Percentiles rank a stretch among this genome's conserved stretches.
phyloP scores from a whole-genome alignment of 2,113 vertebrate species.

The Dendropsophus ebraccatus region DNA sequence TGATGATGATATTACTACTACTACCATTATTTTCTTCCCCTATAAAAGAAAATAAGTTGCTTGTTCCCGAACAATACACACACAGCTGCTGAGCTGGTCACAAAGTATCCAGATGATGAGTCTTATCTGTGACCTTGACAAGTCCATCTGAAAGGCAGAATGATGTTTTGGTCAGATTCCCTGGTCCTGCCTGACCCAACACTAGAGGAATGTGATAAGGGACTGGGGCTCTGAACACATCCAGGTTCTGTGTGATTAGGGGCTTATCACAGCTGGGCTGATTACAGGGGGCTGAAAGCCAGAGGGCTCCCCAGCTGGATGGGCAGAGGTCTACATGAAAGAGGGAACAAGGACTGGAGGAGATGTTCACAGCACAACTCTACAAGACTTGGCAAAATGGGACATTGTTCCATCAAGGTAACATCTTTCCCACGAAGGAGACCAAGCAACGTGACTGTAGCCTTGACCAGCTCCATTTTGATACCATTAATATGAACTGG shows the following conservation, averaged over 20 bases:
- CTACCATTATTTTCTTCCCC: background rate
- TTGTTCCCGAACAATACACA: background rate
- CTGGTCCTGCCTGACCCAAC: conserved; percentile 67
- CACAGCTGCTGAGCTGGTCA: background rate
- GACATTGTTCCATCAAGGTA: conserved; percentile 69
- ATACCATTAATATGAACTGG: conserved; percentile 31
- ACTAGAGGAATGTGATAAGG: conserved; percentile 68
- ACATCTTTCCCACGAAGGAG: conserved; percentile 75
- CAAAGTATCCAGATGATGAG: conserved; percentile 59
- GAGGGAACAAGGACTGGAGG: background rate
- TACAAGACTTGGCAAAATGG: conserved; percentile 64
- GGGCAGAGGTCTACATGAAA: background rate
- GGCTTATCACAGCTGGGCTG: conserved; percentile 71
- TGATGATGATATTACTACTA: too few species aligned
- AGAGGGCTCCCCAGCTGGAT: conserved; percentile 66
- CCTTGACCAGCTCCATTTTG: conserved; percentile 69
- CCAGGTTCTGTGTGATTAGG: conserved; percentile 72
- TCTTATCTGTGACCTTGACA: conserved; percentile 71
- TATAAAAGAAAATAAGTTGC: background rate
- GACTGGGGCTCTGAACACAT: conserved; percentile 63
- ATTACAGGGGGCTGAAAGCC: conserved; percentile 73
- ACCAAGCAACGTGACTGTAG: conserved; percentile 47
- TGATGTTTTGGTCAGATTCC: conserved; percentile 69
- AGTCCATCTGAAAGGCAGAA: conserved; percentile 61
- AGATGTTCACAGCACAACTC: conserved; percentile 63